Evolutionary conservation across 1,140 invertebrate genomes (phyloP).

Genomic region (Antheraea mylitta): DNA sequence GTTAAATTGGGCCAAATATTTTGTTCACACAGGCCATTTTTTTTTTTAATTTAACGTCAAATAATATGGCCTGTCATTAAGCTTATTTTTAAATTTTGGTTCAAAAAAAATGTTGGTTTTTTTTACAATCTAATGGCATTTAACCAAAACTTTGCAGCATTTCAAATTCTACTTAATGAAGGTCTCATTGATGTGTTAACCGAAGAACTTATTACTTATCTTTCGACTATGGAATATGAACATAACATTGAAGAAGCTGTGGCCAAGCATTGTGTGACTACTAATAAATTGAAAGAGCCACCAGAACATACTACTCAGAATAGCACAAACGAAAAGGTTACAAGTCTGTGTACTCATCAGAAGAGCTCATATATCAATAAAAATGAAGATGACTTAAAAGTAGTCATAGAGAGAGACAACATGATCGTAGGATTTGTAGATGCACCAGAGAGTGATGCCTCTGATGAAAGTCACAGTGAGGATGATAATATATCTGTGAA

Average conservation of each 20-base stretch:
- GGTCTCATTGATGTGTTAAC: slow-evolving; percentile 66
- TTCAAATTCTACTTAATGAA: slow-evolving; percentile 67
- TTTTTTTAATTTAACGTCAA: too few species aligned
- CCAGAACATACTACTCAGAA: slow-evolving; percentile 19
- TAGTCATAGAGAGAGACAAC: slow-evolving; percentile 71
- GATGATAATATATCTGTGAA: slow-evolving; percentile 27
- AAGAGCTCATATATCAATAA: slow-evolving; percentile 41
- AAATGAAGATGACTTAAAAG: slow-evolving; percentile 59
- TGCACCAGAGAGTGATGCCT: slow-evolving; percentile 55
- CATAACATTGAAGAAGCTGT: slow-evolving; percentile 46
- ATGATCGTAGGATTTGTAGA: slow-evolving; percentile 70
- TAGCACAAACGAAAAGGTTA: slow-evolving; percentile 22
- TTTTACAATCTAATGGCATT: too few species aligned
- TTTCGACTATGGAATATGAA: slow-evolving; percentile 70
- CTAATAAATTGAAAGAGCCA: slow-evolving; percentile 19
- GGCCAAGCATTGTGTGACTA: slow-evolving; percentile 19
- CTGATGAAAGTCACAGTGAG: slow-evolving; percentile 54
- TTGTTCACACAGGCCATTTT: too few species aligned
- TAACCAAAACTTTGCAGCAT: slow-evolving; percentile 40
- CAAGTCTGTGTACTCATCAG: slow-evolving; percentile 38
- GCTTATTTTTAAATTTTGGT: too few species aligned
- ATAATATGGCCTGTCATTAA: too few species aligned
- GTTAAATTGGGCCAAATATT: too few species aligned
- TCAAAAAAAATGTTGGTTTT: too few species aligned
- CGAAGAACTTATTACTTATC: slow-evolving; percentile 61